phyloP scores from a whole-genome alignment of 2,888 invertebrate species.

The Drosophila hamatofila region DNA sequence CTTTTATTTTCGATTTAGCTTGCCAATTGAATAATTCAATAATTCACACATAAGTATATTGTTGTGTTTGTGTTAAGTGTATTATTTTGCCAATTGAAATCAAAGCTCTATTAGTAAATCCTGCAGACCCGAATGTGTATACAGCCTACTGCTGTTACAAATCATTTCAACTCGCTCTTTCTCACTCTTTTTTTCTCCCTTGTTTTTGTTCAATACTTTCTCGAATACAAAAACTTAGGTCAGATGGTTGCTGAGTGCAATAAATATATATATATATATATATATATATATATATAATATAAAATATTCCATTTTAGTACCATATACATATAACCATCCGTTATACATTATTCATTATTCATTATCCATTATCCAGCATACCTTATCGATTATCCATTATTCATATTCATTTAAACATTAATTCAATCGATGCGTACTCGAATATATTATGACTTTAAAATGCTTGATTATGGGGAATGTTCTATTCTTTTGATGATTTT shows the following conservation, averaged over 20 bases:
- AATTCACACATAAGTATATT: conserved; percentile 10
- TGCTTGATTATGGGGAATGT: too few relatives aligned
- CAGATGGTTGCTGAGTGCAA: not conserved
- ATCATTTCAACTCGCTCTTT: not conserved
- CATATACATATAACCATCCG: not conserved
- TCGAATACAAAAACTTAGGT: too few relatives aligned
- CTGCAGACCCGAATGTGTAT: not conserved
- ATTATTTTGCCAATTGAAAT: conserved; percentile 41
- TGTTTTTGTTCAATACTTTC: not conserved
- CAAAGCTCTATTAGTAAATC: not conserved
- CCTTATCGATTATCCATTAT: not conserved
- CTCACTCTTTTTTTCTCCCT: not conserved
- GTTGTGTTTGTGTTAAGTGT: conserved; percentile 43
- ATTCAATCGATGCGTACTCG: not conserved
- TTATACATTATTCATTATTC: not conserved
- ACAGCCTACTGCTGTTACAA: not conserved
- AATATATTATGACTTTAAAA: not conserved
- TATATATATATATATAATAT: too few relatives aligned
- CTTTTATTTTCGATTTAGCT: conserved; percentile 7
- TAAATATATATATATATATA: too few relatives aligned
- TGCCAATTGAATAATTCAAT: conserved; percentile 42
- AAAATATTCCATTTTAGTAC: not conserved
- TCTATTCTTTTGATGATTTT: too few relatives aligned
- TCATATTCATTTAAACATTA: not conserved
- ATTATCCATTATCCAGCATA: too few relatives aligned